Evolutionary conservation across 2,888 invertebrate species (phyloP).

Genomic region (Tipula unca): DNA sequence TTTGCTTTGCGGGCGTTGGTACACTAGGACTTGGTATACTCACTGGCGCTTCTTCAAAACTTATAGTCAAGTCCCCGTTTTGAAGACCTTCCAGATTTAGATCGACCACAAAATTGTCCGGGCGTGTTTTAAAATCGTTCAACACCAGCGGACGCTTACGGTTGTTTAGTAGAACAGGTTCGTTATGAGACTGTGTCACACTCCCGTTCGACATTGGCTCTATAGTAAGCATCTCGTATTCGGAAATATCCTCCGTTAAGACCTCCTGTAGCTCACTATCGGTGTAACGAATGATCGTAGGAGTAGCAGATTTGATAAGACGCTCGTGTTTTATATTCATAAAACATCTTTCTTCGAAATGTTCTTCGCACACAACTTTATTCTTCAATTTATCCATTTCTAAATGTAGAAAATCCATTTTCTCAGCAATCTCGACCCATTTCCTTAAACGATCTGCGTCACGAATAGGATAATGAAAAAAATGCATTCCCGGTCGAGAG

Average conservation of each 20-base stretch:
- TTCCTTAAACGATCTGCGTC: constrained; percentile 37
- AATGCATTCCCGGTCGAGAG: constrained; percentile 40
- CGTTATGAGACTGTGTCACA: neutral
- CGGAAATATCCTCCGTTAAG: neutral
- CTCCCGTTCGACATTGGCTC: neutral
- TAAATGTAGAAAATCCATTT: constrained; percentile 36
- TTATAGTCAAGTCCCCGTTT: neutral
- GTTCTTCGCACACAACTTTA: constrained; percentile 45
- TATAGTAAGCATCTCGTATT: neutral
- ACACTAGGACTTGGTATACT: neutral
- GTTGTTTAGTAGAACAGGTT: neutral
- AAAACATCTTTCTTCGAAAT: constrained; percentile 45
- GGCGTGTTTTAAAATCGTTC: neutral
- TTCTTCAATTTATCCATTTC: constrained; percentile 41
- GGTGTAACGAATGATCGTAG: constrained; percentile 35
- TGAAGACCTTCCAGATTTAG: neutral
- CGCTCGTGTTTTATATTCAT: constrained; percentile 44
- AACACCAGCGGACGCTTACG: neutral
- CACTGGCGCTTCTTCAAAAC: neutral
- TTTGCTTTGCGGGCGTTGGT: neutral
- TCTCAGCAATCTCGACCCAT: constrained; percentile 41
- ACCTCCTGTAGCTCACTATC: constrained; percentile 30
- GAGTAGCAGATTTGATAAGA: constrained; percentile 42
- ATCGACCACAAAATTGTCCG: neutral
- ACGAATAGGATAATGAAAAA: constrained; percentile 46